Evolutionary conservation across 2,888 invertebrate genomes (phyloP), one percentile per base, ranked within the genome.

Genomic region (Teinopalpus imperialis): DNA sequence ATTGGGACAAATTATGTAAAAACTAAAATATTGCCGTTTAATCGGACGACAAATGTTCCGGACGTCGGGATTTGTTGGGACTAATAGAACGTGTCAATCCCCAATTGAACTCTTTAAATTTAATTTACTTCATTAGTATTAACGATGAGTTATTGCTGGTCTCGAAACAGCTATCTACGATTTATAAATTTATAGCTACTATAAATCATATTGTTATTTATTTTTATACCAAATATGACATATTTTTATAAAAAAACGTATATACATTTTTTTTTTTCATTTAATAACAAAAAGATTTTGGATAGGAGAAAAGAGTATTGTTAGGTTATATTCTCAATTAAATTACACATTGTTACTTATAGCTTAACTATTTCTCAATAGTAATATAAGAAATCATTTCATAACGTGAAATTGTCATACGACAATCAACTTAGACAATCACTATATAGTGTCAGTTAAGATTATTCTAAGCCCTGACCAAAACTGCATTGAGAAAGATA

Each of bases 61-160:
- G 61, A 62, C 56, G 57, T 60, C 59, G 54, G 68, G 74, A 81
- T 78, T 78, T 74, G 61, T 69, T 62, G 67, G 56, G 65, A 51
- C 56, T 69, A 76, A 73, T 74, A 64, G 70, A 53, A 65, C 72
- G 69, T 74, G 85, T 81, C 82, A 81, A 79, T 67, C 71, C 65
- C 64, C 75, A 81, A 79, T 83, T 86, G 81, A 79, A 79, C 81
- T 77, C 78, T 80, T 80, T 80, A 74, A 74, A 70, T 67, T 64
- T 45, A 70, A 78, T 77, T 72, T 71, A 72, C 63, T 66, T 52
- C 62, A 67, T 65, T 66, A 59, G 64, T 61, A 53, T 54, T 69
- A 70, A 81, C 56, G 54, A 72, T 75, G 74, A 81, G 59, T 77
- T 76, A 81, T 80, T 62, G 57, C 54, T 53, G 51, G 57, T 56